Evolutionary conservation across 2,797 vertebrate genomes (phyloP).

Genomic region (Rousettus madagascariensis): DNA sequence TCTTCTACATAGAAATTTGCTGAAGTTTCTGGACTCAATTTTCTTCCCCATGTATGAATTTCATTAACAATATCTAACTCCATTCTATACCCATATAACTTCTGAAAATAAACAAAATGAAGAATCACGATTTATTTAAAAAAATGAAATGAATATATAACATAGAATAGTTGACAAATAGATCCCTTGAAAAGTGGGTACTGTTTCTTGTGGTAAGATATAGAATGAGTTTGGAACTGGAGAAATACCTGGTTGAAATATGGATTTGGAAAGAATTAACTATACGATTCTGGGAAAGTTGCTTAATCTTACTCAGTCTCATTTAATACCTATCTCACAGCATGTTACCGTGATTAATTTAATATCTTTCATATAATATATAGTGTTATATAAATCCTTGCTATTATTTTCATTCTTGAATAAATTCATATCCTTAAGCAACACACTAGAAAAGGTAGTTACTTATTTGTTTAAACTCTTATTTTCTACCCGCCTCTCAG

Average conservation of each 20-base stretch:
- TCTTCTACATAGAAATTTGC: background rate
- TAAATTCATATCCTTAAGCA: background rate
- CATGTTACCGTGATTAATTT: background rate
- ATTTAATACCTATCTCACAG: background rate
- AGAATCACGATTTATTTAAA: background rate
- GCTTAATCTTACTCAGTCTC: background rate
- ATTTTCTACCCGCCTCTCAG: background rate
- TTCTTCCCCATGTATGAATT: background rate
- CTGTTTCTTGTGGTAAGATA: background rate
- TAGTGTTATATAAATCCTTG: background rate
- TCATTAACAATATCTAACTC: background rate
- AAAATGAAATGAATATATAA: background rate
- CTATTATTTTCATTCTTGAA: background rate
- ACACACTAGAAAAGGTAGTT: background rate
- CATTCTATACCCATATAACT: background rate
- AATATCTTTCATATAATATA: background rate
- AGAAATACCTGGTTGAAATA: background rate
- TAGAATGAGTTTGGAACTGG: background rate
- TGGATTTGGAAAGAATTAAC: background rate
- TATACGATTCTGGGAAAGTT: background rate
- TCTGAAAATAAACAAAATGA: constrained; percentile 12
- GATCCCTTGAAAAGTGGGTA: background rate
- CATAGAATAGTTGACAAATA: background rate
- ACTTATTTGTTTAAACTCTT: background rate
- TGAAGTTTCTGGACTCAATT: background rate